Percentiles rank a stretch among this genome's conserved stretches.
Conservation (phyloP, 2,888 invertebrate species). For the Tetramorium bicarinatum region DNA sequence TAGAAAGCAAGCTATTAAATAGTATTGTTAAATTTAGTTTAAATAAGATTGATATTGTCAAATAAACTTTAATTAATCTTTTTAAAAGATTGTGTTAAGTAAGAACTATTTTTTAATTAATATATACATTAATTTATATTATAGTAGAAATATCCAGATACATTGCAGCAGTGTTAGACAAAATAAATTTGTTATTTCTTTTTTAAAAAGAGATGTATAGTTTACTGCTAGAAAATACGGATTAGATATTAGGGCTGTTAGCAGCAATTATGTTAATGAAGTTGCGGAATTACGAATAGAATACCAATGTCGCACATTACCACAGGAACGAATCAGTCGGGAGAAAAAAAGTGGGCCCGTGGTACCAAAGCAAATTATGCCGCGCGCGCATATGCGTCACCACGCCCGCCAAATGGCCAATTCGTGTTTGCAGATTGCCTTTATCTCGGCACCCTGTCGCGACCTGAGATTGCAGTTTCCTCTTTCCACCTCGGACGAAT, state of each 20-base stretch:
- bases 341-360: constrained; percentile 71
- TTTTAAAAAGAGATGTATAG: not conserved
- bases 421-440: constrained; percentile 86
- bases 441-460: constrained; percentile 84
- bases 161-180: not conserved
- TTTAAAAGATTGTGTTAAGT: not conserved
- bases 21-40: not conserved
- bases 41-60: not conserved
- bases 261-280: constrained; percentile 15
- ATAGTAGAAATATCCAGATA: not conserved
- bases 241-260: not conserved
- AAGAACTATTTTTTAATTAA: not conserved
- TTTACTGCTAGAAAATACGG: not conserved
- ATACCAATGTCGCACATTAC: constrained; percentile 44
- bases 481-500: constrained; percentile 76
- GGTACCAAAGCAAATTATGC: constrained; percentile 79
- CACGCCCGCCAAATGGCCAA: constrained; percentile 85
- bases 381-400: constrained; percentile 79
- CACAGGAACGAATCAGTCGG: constrained; percentile 63
- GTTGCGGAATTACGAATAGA: constrained; percentile 39
- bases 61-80: not conserved
- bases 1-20: not conserved
- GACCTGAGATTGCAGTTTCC: constrained; percentile 83
- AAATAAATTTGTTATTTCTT: not conserved
- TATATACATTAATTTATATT: not conserved